phyloP scores from a whole-genome alignment of 2,888 invertebrate genomes.

The Nowickia ferox region DNA sequence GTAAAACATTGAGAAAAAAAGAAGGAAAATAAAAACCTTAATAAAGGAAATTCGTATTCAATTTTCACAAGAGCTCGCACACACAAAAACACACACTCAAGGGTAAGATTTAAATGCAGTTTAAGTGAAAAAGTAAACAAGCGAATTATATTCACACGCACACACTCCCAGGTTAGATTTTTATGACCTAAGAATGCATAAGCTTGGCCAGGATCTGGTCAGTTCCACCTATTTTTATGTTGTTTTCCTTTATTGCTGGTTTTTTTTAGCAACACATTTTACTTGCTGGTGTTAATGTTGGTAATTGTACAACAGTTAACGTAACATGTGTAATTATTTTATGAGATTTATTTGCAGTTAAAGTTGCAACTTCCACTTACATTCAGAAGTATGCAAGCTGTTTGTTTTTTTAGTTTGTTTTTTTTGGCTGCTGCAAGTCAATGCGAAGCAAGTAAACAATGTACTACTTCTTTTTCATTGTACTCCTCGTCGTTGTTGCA shows the following conservation, averaged over 20 bases:
- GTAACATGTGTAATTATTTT: conserved; percentile 83
- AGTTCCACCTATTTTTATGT: conserved; percentile 61
- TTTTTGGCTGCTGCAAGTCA: conserved; percentile 51
- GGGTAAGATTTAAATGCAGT: conserved; percentile 71
- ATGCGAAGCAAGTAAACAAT: conserved; percentile 55
- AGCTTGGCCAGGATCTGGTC: conserved; percentile 63
- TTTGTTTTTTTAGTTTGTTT: background rate
- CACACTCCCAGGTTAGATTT: conserved; percentile 43
- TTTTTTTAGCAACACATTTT: conserved; percentile 31
- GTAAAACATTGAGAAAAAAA: conserved; percentile 4
- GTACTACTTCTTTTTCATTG: conserved; percentile 30
- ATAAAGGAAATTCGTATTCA: conserved; percentile 71
- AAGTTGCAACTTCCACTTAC: conserved; percentile 49
- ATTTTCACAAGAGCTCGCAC: conserved; percentile 61
- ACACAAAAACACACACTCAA: conserved; percentile 26
- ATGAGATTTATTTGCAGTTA: conserved; percentile 82
- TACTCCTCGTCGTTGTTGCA: conserved; percentile 41
- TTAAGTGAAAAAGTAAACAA: conserved; percentile 63
- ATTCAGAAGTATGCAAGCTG: background rate
- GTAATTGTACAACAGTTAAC: conserved; percentile 80
- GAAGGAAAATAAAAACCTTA: background rate
- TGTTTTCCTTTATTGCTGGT: background rate
- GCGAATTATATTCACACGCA: background rate
- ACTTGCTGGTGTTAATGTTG: conserved; percentile 60
- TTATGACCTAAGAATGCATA: conserved; percentile 69